phyloP scores from a whole-genome alignment of 2,113 vertebrate species.

The Ammodytes marinus region DNA sequence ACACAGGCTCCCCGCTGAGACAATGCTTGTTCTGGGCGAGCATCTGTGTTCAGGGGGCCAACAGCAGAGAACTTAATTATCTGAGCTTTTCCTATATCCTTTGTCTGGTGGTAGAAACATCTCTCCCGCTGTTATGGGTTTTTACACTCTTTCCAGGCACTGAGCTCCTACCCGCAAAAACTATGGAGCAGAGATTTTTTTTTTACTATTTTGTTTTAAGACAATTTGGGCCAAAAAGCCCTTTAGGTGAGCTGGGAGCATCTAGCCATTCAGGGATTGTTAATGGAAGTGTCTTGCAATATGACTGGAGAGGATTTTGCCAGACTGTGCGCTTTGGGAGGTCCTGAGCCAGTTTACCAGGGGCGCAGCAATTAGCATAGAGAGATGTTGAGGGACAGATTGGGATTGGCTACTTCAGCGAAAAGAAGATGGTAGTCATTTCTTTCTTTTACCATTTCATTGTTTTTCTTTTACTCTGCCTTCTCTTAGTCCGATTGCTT shows the following conservation, averaged over 20 bases:
- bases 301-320: conserved; percentile 12
- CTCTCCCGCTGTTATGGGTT: conserved; percentile 3
- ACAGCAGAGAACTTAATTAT: conserved; percentile 51
- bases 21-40: conserved; percentile 18
- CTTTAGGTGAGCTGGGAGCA: conserved; percentile 41
- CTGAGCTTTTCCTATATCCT: not conserved
- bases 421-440: not conserved
- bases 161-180: not conserved
- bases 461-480: not conserved
- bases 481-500: not conserved
- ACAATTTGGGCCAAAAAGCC: conserved; percentile 36
- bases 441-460: not conserved
- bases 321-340: conserved; percentile 39
- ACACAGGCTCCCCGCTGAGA: conserved; percentile 23
- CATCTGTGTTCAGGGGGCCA: conserved; percentile 30
- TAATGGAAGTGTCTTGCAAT: conserved; percentile 56
- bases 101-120: conserved; percentile 16
- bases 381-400: conserved; percentile 31
- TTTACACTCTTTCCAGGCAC: conserved; percentile 10
- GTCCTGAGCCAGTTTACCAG: conserved; percentile 32
- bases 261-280: conserved; percentile 27
- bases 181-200: not conserved
- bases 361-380: conserved; percentile 55
- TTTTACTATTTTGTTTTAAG: not conserved
- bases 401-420: conserved; percentile 4